A percentile compares a stretch with the other conserved stretches of the same genome.
These are phyloP conservation scores for Gryllus longicercus DNA, from an alignment of 2,888 invertebrate species.

Conservation along the genomic window DNA sequence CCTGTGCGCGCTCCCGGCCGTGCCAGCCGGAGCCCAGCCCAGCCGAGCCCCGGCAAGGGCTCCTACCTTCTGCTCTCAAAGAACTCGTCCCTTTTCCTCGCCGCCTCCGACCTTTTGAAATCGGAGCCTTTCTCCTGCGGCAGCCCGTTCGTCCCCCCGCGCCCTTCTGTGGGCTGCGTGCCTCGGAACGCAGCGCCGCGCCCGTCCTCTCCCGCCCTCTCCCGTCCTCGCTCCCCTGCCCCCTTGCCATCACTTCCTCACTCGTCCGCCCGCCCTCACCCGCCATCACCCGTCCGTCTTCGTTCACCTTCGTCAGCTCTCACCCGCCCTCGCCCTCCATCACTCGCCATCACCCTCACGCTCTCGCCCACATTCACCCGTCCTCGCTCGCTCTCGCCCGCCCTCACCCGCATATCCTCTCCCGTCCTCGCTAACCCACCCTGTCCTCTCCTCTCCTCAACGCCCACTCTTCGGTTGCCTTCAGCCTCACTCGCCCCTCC, in stretches of 20 bases:
- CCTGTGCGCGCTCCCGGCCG: too few species aligned
- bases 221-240: not conserved
- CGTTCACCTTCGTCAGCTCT: not conserved
- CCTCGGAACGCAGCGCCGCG: not conserved
- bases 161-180: not conserved
- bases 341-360: not conserved
- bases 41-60: too few species aligned
- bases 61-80: not conserved
- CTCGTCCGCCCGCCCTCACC: not conserved
- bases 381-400: too few species aligned
- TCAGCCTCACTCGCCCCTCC: too few species aligned
- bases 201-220: not conserved
- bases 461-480: too few species aligned
- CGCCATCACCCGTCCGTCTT: not conserved
- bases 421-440: too few species aligned
- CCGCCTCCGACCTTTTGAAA: not conserved
- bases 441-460: too few species aligned
- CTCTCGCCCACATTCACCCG: too few species aligned
- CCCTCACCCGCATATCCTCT: too few species aligned
- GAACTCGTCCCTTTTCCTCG: not conserved
- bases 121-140: conserved; percentile 1
- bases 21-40: too few species aligned
- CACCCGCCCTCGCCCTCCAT: not conserved
- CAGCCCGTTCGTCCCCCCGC: not conserved
- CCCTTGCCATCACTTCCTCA: too few species aligned